Percentiles rank a stretch among this genome's conserved stretches.
Conservation (phyloP, 2,888 invertebrate species). For the Xylota segnis region DNA sequence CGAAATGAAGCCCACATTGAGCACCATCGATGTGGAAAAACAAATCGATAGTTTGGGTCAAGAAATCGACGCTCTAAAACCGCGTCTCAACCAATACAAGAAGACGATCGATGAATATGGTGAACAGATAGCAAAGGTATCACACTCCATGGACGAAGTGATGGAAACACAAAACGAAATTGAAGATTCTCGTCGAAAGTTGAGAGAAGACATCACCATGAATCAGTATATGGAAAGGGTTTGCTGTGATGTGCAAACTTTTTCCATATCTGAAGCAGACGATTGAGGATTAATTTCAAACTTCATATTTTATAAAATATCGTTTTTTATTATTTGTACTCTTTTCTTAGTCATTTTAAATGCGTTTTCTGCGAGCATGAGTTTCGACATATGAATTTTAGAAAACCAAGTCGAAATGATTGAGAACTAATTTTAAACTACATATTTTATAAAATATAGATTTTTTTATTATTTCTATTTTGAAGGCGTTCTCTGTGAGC, state of each 20-base stretch:
- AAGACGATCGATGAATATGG: slow-evolving; percentile 77
- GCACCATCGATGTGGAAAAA: slow-evolving; percentile 67
- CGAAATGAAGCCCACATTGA: neutral
- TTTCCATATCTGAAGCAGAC: slow-evolving; percentile 79
- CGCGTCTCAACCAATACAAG: slow-evolving; percentile 77
- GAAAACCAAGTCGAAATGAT: neutral
- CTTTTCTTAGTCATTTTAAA: neutral
- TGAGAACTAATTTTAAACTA: too few relatives aligned
- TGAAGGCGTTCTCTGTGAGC: slow-evolving; percentile 41
- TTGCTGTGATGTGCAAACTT: slow-evolving; percentile 77
- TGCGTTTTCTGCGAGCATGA: slow-evolving; percentile 45
- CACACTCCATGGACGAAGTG: slow-evolving; percentile 78
- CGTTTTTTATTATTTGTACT: neutral
- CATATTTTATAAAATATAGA: too few relatives aligned
- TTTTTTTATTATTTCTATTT: neutral
- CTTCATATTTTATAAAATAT: slow-evolving; percentile 1
- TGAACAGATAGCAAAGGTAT: slow-evolving; percentile 77
- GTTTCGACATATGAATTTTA: neutral
- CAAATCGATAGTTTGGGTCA: slow-evolving; percentile 76
- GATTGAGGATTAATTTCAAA: slow-evolving; percentile 70
- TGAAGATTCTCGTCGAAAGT: slow-evolving; percentile 69
- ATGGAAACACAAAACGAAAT: slow-evolving; percentile 78
- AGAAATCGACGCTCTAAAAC: slow-evolving; percentile 78
- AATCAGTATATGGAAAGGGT: slow-evolving; percentile 77
- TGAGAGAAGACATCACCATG: slow-evolving; percentile 75